Evolutionary conservation across 1,140 invertebrate genomes (phyloP).

Genomic region (Pseudomyrmex sp.): DNA sequence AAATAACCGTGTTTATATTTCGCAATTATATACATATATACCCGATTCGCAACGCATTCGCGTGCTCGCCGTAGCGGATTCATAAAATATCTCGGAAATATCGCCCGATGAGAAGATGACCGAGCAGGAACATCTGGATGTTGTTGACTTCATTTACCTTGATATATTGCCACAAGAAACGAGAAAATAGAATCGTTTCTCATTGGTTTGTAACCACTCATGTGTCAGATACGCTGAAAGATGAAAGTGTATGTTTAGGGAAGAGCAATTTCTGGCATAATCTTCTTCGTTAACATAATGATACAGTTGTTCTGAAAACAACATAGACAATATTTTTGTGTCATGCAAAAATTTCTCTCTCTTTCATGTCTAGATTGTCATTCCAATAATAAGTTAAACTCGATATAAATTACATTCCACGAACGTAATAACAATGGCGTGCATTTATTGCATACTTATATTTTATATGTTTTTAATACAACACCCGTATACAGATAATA

Average conservation of each 20-base stretch:
- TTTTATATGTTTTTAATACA: too few relatives aligned
- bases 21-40: slow-evolving; percentile 26
- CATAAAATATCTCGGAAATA: slow-evolving; percentile 41
- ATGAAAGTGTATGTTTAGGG: slow-evolving; percentile 35
- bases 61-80: slow-evolving; percentile 36
- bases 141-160: slow-evolving; percentile 61
- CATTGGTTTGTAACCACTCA: slow-evolving; percentile 40
- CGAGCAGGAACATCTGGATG: slow-evolving; percentile 33
- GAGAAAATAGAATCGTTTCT: slow-evolving; percentile 56
- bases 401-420: slow-evolving; percentile 6
- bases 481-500: neutral
- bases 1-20: slow-evolving; percentile 39
- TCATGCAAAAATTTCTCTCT: neutral
- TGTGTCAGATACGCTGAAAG: slow-evolving; percentile 4
- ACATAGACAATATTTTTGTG: slow-evolving; percentile 10
- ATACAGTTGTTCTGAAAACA: neutral
- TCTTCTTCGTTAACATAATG: slow-evolving; percentile 49
- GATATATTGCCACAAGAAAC: slow-evolving; percentile 18
- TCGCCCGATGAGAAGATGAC: slow-evolving; percentile 31
- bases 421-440: too few relatives aligned
- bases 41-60: slow-evolving; percentile 16
- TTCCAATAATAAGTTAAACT: neutral
- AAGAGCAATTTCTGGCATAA: slow-evolving; percentile 47
- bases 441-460: too few relatives aligned
- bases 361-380: neutral